phyloP scores from a whole-genome alignment of 2,797 vertebrate genomes.

The Staurois parvus region DNA sequence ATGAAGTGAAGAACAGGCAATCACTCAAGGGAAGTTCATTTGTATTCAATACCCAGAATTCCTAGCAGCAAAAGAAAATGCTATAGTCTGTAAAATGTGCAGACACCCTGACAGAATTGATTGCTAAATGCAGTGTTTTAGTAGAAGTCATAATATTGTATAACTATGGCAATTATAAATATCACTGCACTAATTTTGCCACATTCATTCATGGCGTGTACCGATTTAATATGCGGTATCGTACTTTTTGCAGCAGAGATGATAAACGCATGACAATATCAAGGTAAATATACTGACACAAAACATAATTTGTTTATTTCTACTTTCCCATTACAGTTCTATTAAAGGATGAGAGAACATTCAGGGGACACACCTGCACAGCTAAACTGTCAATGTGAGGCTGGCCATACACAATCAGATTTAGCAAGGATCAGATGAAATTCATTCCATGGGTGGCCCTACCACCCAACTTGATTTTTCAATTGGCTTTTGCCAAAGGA shows the following conservation, averaged over 20 bases:
- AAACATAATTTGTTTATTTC: too few relatives aligned
- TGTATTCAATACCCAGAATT: slow-evolving; percentile 22
- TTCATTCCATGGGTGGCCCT: too few relatives aligned
- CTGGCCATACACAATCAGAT: too few relatives aligned
- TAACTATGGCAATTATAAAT: slow-evolving; percentile 28
- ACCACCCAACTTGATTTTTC: too few relatives aligned
- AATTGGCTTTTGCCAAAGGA: too few relatives aligned
- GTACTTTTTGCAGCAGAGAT: neutral
- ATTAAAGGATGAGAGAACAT: too few relatives aligned
- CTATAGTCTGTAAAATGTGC: slow-evolving; percentile 13
- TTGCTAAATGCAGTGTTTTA: slow-evolving; percentile 18
- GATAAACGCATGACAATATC: too few relatives aligned
- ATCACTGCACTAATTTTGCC: slow-evolving; percentile 14
- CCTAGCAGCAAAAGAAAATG: slow-evolving; percentile 3
- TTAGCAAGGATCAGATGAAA: too few relatives aligned
- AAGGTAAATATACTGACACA: too few relatives aligned
- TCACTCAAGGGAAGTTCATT: slow-evolving; percentile 30
- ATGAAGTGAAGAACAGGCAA: slow-evolving; percentile 12
- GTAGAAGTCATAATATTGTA: slow-evolving; percentile 30
- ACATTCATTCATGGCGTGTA: neutral
- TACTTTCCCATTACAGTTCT: too few relatives aligned
- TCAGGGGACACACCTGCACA: too few relatives aligned
- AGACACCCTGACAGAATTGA: slow-evolving; percentile 33
- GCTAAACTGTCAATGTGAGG: too few relatives aligned
- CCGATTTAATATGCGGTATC: neutral